Evolutionary conservation across 2,888 invertebrate species (phyloP), one percentile per base, ranked within the genome.

Genomic region (Pantelozetes paolii): DNA sequence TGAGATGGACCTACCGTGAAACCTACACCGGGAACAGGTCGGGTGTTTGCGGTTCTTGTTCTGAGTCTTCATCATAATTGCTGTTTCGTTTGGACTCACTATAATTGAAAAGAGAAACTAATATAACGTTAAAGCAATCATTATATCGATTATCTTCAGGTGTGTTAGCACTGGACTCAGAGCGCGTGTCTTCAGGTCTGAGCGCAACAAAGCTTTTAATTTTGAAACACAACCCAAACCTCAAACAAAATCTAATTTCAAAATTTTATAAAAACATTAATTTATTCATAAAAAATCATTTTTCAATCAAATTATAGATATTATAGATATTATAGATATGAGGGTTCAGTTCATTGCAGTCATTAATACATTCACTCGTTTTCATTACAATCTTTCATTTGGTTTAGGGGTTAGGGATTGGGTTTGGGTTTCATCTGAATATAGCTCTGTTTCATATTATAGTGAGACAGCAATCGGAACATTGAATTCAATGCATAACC

Each of bases 1-100:
- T 30, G 32, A 64, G 36, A n/a, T 1, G 26, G 36, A 36, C 64
- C 30, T 64, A 64, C 64, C 74, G 28, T 74, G 74, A 59, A 71
- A 71, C 13, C 74, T 54, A 42, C 74, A 74, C 36, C 74, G 54
- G 40, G 71, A 71, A 74, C 74, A 74, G 28, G 74, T 74, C 40
- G 74, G 74, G 42, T 64, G 64, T 30, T 74, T 74, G 26, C 74
- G 50, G 42, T 74, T 74, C 30, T 74, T 74, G 54, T 62, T 74
- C 57, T 74, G 74, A 71, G 74, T 69, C 57, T 74, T 74, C 74
- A 74, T 74, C 62, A 45, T 70, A 70, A 30, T 42, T 50, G 28
- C 26, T 70, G 28, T 18, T 69, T 8, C 6, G 18, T 69, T 30
- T 28, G 59, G 30, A 59, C 59, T 59, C 1, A 32, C 59, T 59